Base-by-base conservation (phyloP, 2,888 invertebrate genomes). In the Automeris io region DNA sequence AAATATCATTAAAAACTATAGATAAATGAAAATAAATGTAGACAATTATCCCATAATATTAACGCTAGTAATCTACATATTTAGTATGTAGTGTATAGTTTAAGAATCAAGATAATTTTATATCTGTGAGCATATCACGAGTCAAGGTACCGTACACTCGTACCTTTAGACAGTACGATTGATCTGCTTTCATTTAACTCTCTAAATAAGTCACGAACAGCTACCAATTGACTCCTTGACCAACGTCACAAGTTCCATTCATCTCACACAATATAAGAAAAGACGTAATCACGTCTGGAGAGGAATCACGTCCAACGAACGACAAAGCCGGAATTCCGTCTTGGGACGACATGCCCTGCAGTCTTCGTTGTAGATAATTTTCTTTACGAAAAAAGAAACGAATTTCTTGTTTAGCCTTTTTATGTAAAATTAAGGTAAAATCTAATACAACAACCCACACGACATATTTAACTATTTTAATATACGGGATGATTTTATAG, bases 281-380 rank as follows among this genome's bases (percentile, higher is more conserved):
- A 79, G 77, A 65, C 68, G 78, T 76, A 82, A 83, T 76, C 71
- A 72, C 76, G 74, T 67, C 78, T 68, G 55, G 64, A 69, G 68
- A 72, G 65, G 70, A 81, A 79, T 79, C 81, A 80, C 81, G 81
- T 81, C 61, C 72, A 70, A 70, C 72, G 68, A 68, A 63, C 71
- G 69, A 70, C 77, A 74, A 66, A 71, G 67, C 79, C 81, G 81
- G 82, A 83, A 78, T 78, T 82, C 82, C 82, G 81, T 62, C 63
- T 52, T 26, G 53, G 63, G 62, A 63, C 69, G 59, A 51, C 70
- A 57, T 61, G 60, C 59, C 57, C 51, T 55, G 63, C 61, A 69
- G 65, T 64, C 61, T 59, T 54, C 57, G 49, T 51, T 50, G 58
- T 58, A 52, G 63, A 71, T 72, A 70, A 71, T 71, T 71, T 73